phyloP scores from a whole-genome alignment of 2,797 vertebrate genomes.

The Gadopsis bispinosus region DNA sequence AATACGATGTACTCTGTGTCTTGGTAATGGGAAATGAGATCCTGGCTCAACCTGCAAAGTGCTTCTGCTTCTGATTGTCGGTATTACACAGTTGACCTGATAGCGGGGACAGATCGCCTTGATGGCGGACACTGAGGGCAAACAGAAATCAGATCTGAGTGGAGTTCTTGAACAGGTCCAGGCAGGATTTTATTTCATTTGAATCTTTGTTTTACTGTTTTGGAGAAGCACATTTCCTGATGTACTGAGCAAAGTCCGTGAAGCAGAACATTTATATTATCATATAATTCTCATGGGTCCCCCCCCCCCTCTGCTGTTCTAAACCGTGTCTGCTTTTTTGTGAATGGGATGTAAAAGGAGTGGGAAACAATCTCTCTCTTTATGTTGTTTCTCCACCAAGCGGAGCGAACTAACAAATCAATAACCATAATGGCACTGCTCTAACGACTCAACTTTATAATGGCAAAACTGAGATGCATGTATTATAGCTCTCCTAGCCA shows the following conservation, averaged over 20 bases:
- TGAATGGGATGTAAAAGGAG: constrained; percentile 50
- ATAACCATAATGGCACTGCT: constrained; percentile 77
- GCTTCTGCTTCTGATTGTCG: constrained; percentile 36
- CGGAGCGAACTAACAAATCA: constrained; percentile 78
- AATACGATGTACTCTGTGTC: constrained; percentile 73
- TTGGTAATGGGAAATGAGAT: constrained; percentile 72
- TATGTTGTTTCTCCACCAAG: constrained; percentile 64
- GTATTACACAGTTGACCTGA: constrained; percentile 50
- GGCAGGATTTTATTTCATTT: constrained; percentile 30
- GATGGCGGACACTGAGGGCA: constrained; percentile 22
- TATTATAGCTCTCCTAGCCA: constrained; percentile 57
- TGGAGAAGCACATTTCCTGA: constrained; percentile 19
- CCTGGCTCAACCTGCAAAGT: constrained; percentile 41
- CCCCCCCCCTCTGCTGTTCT: constrained; percentile 16
- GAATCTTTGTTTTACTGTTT: constrained; percentile 27
- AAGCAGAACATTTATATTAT: constrained; percentile 57
- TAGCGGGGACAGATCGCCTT: constrained; percentile 9
- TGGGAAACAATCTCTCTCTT: constrained; percentile 57
- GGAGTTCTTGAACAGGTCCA: constrained; percentile 24
- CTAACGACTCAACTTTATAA: constrained; percentile 75
- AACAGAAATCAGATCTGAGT: constrained; percentile 48
- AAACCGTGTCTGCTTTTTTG: constrained; percentile 46
- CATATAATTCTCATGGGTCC: constrained; percentile 34
- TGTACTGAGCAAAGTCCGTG: constrained; percentile 50
- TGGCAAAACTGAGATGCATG: constrained; percentile 68